A percentile compares a stretch with the other conserved stretches of the same genome.
Evolutionary conservation across 2,113 vertebrate species (phyloP).

Genomic region (Sapayoa aenigma): DNA sequence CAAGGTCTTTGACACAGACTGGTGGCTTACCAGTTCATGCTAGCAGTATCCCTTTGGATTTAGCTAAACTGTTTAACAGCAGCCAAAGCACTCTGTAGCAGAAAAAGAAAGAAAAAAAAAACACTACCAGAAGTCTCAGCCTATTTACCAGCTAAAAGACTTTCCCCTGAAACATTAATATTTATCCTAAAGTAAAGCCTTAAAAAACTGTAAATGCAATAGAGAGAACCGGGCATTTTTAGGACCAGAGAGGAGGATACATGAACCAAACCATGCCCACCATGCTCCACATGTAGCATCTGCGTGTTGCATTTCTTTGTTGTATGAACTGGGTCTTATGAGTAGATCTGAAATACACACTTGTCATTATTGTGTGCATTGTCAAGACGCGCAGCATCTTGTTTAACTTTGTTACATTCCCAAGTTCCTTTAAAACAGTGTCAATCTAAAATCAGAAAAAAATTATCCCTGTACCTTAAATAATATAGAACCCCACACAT

Average conservation of each 20-base stretch:
- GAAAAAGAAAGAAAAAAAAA: background rate
- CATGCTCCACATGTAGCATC: background rate
- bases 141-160: background rate
- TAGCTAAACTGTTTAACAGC: background rate
- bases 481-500: background rate
- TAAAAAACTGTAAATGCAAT: background rate
- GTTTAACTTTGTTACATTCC: background rate
- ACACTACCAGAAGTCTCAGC: background rate
- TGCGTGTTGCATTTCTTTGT: background rate
- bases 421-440: background rate
- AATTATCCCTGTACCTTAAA: background rate
- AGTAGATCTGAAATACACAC: background rate
- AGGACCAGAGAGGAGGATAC: background rate
- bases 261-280: background rate
- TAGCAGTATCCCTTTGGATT: background rate
- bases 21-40: background rate
- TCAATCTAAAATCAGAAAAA: background rate
- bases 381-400: background rate
- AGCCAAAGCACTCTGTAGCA: background rate
- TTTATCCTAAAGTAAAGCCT: background rate
- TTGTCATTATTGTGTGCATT: background rate
- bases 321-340: background rate
- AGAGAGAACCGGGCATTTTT: background rate
- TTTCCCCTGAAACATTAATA: background rate
- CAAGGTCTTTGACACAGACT: background rate